These are phyloP conservation scores for Aeoliscus strigatus DNA, from an alignment of 2,797 vertebrate genomes.

Conservation along the genomic window DNA sequence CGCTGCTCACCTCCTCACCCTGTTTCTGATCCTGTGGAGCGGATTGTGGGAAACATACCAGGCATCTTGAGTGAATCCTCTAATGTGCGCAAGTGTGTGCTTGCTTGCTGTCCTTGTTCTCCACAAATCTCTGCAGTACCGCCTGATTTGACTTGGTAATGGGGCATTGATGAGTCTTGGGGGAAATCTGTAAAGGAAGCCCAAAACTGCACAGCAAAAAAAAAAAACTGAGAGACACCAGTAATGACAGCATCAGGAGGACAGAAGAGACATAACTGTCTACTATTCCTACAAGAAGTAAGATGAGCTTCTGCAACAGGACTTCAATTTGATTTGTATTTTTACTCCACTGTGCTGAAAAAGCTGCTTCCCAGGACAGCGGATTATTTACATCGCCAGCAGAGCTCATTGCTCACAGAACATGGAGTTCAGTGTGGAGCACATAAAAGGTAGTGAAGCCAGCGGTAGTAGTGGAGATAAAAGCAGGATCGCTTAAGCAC, in stretches of 20 bases:
- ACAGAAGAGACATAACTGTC: constrained; percentile 66
- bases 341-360: constrained; percentile 31
- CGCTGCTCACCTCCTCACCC: constrained; percentile 53
- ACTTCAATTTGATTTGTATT: constrained; percentile 51
- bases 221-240: constrained; percentile 60
- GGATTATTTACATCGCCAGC: constrained; percentile 71
- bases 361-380: constrained; percentile 40
- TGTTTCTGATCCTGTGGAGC: constrained; percentile 42
- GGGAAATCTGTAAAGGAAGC: constrained; percentile 78
- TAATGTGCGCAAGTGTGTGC: constrained; percentile 22
- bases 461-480: constrained; percentile 63
- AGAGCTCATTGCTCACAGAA: constrained; percentile 64
- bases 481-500: constrained; percentile 65
- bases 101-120: constrained; percentile 54
- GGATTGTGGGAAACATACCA: constrained; percentile 70
- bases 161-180: constrained; percentile 90
- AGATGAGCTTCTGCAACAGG: constrained; percentile 33
- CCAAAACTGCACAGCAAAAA: constrained; percentile 67
- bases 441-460: constrained; percentile 65
- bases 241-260: constrained; percentile 73
- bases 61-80: constrained; percentile 77
- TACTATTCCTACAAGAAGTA: constrained; percentile 57
- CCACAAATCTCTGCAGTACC: constrained; percentile 83
- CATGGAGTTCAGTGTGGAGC: constrained; percentile 54
- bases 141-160: constrained; percentile 99